Evolutionary conservation across 2,113 vertebrate species (phyloP).

Genomic region (Strigops habroptila): DNA sequence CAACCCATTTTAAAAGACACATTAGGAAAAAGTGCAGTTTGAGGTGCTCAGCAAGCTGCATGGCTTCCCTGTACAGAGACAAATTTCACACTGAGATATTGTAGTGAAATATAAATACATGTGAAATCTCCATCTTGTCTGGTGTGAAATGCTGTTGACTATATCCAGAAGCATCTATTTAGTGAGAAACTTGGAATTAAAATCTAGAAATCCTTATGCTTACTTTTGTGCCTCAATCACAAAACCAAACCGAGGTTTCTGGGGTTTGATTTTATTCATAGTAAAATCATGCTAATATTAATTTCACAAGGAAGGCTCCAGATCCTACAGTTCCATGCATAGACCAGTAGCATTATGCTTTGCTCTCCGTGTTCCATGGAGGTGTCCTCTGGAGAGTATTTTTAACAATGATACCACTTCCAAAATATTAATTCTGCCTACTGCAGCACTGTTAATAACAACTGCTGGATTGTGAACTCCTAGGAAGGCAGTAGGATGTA

Average conservation of each 20-base stretch:
- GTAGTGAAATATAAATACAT: neutral
- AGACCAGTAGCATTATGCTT: neutral
- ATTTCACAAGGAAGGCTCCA: neutral
- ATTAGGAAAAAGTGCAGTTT: neutral
- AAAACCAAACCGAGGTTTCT: neutral
- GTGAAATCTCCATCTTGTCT: neutral
- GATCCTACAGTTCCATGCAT: neutral
- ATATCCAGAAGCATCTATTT: neutral
- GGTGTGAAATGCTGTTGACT: neutral
- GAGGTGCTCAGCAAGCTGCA: rapidly evolving
- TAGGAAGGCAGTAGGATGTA: neutral
- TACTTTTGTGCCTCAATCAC: neutral
- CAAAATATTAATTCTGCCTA: neutral
- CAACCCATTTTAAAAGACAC: neutral
- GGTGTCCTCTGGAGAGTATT: neutral
- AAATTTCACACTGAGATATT: neutral
- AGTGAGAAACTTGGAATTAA: neutral
- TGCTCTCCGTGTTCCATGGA: neutral
- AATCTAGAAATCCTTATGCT: neutral
- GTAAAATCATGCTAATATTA: neutral
- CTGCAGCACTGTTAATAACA: neutral
- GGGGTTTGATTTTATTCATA: neutral
- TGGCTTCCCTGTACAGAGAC: neutral
- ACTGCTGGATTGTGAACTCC: neutral
- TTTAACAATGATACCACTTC: neutral